Conservation (phyloP, 1,140 invertebrate genomes). For the Zaprionus vittiger region DNA sequence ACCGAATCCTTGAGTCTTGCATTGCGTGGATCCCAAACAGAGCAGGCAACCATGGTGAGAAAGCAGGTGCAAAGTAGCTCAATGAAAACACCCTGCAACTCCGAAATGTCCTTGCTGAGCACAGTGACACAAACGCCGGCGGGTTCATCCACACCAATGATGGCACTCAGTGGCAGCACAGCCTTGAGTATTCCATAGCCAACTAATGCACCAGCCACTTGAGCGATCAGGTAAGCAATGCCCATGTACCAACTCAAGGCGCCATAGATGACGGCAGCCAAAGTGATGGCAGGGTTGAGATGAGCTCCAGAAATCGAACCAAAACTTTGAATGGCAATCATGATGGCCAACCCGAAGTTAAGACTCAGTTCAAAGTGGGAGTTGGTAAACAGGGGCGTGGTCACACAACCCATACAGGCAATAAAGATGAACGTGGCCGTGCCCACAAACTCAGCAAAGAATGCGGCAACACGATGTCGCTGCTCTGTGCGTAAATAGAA, state of each 20-base stretch:
- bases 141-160: slow-evolving; percentile 60
- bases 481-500: slow-evolving; percentile 18
- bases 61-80: slow-evolving; percentile 87
- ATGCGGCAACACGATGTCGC: slow-evolving; percentile 38
- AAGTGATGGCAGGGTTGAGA: slow-evolving; percentile 94
- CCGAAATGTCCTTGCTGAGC: slow-evolving; percentile 84
- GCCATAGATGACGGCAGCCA: slow-evolving; percentile 86
- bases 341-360: slow-evolving; percentile 69
- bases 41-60: slow-evolving; percentile 87
- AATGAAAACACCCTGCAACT: slow-evolving; percentile 85
- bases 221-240: slow-evolving; percentile 89
- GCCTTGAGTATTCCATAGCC: slow-evolving; percentile 90
- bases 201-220: slow-evolving; percentile 88
- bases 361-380: slow-evolving; percentile 63
- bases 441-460: slow-evolving; percentile 89
- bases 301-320: slow-evolving; percentile 94
- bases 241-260: slow-evolving; percentile 86
- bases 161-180: slow-evolving; percentile 85
- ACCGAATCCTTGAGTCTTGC: slow-evolving; percentile 85
- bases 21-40: slow-evolving; percentile 87
- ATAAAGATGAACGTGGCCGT: slow-evolving; percentile 90
- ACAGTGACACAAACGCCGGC: slow-evolving; percentile 87
- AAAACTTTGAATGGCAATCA: slow-evolving; percentile 87
- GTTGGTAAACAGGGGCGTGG: slow-evolving; percentile 51
- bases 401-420: slow-evolving; percentile 89